These are phyloP conservation scores for Blastomussa wellsi DNA, from an alignment of 92 coral and sea anemone genomes.

Conservation along the genomic window DNA sequence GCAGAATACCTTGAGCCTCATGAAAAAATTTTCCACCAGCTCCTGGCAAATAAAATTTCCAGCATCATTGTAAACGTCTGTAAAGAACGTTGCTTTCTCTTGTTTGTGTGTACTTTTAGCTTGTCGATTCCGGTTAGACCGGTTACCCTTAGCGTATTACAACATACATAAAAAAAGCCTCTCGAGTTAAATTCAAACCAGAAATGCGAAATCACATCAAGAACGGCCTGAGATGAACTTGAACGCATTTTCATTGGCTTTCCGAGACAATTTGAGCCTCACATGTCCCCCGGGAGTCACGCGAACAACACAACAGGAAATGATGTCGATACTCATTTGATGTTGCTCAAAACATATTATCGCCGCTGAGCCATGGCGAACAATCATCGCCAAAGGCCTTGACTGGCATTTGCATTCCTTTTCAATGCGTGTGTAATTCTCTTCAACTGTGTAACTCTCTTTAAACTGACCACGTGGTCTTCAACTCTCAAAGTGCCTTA, in stretches of 20 bases:
- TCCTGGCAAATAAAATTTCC: not conserved
- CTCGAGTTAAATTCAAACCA: conserved; percentile 25
- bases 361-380: conserved; percentile 40
- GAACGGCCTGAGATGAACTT: conserved; percentile 10
- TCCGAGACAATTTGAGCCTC: conserved; percentile 13
- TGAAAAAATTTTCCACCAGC: not conserved
- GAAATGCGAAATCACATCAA: conserved; percentile 20
- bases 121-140: conserved; percentile 9
- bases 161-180: conserved; percentile 13
- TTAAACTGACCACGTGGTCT: conserved; percentile 29
- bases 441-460: not conserved
- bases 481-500: not conserved
- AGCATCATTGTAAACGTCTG: not conserved
- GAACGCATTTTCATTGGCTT: conserved; percentile 48
- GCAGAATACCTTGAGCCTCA: not conserved
- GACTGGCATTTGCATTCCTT: not conserved
- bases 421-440: not conserved
- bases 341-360: conserved; percentile 39
- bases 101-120: conserved; percentile 7
- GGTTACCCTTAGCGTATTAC: conserved; percentile 4
- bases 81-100: not conserved
- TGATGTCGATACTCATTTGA: conserved; percentile 48
- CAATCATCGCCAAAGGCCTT: conserved; percentile 20
- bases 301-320: conserved; percentile 52
- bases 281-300: conserved; percentile 52